Evolutionary conservation across 2,888 invertebrate species (phyloP).

Genomic region (Hemistola chrysoprasaria): DNA sequence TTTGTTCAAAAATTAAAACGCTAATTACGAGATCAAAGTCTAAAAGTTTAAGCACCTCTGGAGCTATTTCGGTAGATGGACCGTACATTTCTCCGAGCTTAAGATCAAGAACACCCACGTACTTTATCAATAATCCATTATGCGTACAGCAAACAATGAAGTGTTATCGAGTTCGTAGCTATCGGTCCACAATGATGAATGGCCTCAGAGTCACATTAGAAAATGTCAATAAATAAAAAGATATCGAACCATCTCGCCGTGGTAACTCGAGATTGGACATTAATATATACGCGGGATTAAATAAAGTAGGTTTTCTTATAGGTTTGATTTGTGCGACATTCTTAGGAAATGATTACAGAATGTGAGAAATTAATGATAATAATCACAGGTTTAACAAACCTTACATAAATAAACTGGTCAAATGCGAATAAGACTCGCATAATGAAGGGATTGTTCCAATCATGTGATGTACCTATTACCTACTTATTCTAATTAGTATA

Average conservation of each 20-base stretch:
- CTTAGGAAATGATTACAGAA: no score
- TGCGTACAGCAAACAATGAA: conserved; percentile 75
- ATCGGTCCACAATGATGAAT: conserved; percentile 72
- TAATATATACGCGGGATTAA: conserved; percentile 8
- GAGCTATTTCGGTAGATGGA: conserved; percentile 55
- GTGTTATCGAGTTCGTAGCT: conserved; percentile 61
- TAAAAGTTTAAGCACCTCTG: conserved; percentile 14
- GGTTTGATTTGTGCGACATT: conserved; percentile 1
- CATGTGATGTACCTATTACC: no score
- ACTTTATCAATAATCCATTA: conserved; percentile 82
- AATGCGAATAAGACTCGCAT: no score
- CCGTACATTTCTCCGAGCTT: conserved; percentile 55
- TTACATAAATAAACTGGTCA: no score
- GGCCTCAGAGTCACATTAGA: conserved; percentile 66
- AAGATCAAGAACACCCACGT: conserved; percentile 79
- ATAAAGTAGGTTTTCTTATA: not conserved
- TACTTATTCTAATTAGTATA: no score
- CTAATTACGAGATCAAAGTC: not conserved
- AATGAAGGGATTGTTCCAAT: no score
- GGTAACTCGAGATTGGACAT: conserved; percentile 24
- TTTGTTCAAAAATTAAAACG: no score
- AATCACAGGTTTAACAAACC: no score
- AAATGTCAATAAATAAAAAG: conserved; percentile 81
- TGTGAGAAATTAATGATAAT: no score
- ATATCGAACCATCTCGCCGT: conserved; percentile 66